Conservation (phyloP, 92 coral and sea anemone genomes). For the Actinernus sp. region DNA sequence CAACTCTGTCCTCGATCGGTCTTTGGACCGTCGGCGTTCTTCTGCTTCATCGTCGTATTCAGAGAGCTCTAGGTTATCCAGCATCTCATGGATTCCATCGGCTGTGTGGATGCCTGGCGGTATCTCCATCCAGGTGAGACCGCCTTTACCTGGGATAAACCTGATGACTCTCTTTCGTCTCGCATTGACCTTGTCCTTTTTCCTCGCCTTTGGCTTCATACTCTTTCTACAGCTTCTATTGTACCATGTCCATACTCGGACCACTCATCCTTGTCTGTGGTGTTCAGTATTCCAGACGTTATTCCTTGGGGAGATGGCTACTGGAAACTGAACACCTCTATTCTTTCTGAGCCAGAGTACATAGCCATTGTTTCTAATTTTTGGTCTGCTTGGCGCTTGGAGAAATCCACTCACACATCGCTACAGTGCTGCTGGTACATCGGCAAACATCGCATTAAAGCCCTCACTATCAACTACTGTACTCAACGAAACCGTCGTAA, state of each 20-base stretch:
- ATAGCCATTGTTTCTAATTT: neutral
- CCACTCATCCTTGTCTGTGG: conserved; percentile 19
- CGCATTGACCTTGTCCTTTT: neutral
- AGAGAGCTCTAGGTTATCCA: neutral
- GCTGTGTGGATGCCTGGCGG: neutral
- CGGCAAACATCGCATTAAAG: conserved; percentile 1
- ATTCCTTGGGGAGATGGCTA: conserved; percentile 18
- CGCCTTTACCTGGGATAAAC: neutral
- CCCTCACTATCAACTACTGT: neutral
- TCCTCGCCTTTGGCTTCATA: neutral
- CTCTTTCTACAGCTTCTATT: conserved; percentile 2
- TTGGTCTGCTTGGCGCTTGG: conserved; percentile 32
- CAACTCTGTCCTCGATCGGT: neutral
- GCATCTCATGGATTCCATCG: neutral
- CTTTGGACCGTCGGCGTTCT: neutral
- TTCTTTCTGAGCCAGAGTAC: conserved; percentile 14
- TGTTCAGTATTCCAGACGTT: conserved; percentile 1
- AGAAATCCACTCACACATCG: neutral
- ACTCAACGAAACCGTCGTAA: neutral
- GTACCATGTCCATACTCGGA: conserved; percentile 45
- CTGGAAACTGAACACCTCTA: conserved; percentile 55
- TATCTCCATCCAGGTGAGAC: neutral
- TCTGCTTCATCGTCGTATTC: neutral
- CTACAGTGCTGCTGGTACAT: conserved; percentile 42
- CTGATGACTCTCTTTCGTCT: neutral